These are phyloP conservation scores for Parnassius orleans DNA, from an alignment of 2,888 invertebrate genomes.

Conservation along the genomic window DNA sequence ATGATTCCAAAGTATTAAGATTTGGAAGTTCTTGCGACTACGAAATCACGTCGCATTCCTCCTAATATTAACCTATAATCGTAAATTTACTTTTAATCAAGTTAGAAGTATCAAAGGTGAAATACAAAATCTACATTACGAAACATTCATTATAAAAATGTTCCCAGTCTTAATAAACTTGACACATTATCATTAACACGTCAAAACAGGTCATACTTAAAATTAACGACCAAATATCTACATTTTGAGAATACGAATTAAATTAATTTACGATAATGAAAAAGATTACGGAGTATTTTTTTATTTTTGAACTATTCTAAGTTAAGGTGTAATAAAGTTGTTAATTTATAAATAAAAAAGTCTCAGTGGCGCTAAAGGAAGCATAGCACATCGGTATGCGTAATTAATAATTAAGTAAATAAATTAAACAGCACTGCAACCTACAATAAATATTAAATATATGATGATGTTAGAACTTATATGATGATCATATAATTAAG, in stretches of 20 bases:
- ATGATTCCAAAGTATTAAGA: conserved; percentile 1
- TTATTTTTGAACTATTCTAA: conserved; percentile 26
- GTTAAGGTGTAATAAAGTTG: conserved; percentile 39
- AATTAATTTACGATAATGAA: conserved; percentile 51
- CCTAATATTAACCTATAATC: conserved; percentile 17
- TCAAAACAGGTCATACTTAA: conserved; percentile 53
- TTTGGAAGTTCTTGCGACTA: conserved; percentile 6
- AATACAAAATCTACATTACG: conserved; percentile 34
- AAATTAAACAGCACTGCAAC: conserved; percentile 41
- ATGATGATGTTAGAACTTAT: conserved; percentile 10
- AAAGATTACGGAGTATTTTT: conserved; percentile 39
- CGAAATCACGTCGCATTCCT: conserved; percentile 17
- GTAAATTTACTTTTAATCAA: conserved; percentile 26
- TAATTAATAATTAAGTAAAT: conserved; percentile 41
- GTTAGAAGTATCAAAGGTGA: conserved; percentile 19
- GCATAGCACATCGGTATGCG: conserved; percentile 34
- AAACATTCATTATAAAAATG: conserved; percentile 40
- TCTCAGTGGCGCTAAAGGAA: conserved; percentile 40
- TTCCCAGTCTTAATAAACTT: conserved; percentile 33
- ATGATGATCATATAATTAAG: conserved; percentile 27
- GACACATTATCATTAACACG: conserved; percentile 45
- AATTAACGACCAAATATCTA: conserved; percentile 49
- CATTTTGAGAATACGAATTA: conserved; percentile 45
- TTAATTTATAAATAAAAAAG: conserved; percentile 45
- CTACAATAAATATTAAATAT: conserved; percentile 28